Base-by-base conservation (phyloP, 2,888 invertebrate genomes). In the Lithophane socia region DNA sequence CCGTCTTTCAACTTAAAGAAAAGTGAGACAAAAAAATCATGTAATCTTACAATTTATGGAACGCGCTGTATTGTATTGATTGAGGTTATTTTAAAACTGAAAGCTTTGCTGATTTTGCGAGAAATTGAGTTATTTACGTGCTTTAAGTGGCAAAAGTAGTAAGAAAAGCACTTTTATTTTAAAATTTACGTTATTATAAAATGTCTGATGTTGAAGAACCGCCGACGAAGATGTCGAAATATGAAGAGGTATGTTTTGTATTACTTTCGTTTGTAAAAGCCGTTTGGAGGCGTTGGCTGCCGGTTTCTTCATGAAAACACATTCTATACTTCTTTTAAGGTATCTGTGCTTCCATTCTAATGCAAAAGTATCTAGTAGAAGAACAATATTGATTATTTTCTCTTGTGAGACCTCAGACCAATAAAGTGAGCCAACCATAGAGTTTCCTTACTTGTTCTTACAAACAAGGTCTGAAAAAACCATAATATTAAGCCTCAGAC, bases 151-250 rank as follows among this genome's bases (percentile, higher is more conserved):
- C 18, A 44, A 52, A 73, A 79, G 10, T 69, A 78, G 29, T 56
- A 61, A 69, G 16, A 42, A 73, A 49, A 72, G 1, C 16, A 9
- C 12, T 58, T 61, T 63, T 63, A 56, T 67, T 49, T 56, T 47
- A 54, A 75, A 60, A 56, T 49, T 77, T 83, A 56, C 67, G 70
- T 80, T 71, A 56, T 80, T 71, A 56, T 69, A 85, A 47, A 71
- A 94, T 94, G 94, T 94, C 94, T 24, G 94, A 94, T 80, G 82
- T 87, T 29, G 94, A 94, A 86, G 94, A 93, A 86, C 94, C 94
- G 56, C 93, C 93, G 7, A 89, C 90, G 13, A 95, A 95, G 89
- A 87, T 94, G 61, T 86, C 90, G 2, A 94, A 94, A 90, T 88
- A 87, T 66, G 92, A 91, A 69, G 87, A 87, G 78, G 87, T 87